Conservation (phyloP, 2,797 vertebrate genomes). For the Leptodactylus fallax region DNA sequence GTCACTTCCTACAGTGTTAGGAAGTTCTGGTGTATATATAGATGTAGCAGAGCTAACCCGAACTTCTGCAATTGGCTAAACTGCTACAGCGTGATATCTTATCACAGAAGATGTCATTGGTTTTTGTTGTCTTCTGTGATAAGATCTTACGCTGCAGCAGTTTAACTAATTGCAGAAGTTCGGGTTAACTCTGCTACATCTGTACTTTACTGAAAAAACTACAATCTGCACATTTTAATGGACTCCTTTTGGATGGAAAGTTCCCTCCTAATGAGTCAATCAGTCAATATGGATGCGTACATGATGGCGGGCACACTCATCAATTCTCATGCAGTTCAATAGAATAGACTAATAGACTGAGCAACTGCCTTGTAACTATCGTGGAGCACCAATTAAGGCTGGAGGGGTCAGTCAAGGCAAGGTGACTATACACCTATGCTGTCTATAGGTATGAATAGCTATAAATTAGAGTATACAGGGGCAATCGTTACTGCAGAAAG, state of each 20-base stretch:
- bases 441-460: background rate
- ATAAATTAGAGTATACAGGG: background rate
- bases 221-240: background rate
- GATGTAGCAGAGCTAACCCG: no score
- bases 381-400: background rate
- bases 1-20: no score
- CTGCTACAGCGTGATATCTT: no score
- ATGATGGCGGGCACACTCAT: background rate
- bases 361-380: background rate
- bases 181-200: no score
- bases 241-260: background rate
- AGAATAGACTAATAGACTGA: background rate
- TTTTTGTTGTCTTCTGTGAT: no score
- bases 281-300: background rate
- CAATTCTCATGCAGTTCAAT: slow-evolving; percentile 18
- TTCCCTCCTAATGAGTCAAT: background rate
- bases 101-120: no score
- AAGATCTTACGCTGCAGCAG: no score
- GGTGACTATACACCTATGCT: background rate
- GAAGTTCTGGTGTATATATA: no score
- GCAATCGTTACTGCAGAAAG: background rate
- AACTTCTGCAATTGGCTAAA: no score
- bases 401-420: background rate
- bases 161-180: no score
- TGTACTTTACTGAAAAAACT: background rate